Conservation (phyloP, 2,797 vertebrate species). For the Lacerta viridis region DNA sequence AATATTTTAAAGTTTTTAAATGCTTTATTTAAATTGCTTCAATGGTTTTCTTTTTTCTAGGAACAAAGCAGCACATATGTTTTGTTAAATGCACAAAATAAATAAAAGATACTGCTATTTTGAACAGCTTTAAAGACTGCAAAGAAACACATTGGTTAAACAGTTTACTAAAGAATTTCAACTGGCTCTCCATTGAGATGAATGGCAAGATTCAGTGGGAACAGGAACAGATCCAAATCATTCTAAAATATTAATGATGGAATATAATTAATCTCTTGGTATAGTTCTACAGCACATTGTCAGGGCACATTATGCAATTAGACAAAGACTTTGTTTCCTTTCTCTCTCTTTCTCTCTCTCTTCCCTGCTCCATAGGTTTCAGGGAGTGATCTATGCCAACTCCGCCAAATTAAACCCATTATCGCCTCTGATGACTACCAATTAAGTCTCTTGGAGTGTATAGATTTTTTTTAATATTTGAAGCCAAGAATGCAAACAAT, state of each 20-base stretch:
- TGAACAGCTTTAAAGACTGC: not conserved
- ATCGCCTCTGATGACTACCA: constrained; percentile 47
- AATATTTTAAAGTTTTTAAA: too few relatives aligned
- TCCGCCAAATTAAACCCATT: constrained; percentile 52
- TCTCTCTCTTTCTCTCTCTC: not conserved
- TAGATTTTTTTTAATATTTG: constrained; percentile 34
- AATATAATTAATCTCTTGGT: constrained; percentile 23
- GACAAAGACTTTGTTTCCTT: constrained; percentile 25
- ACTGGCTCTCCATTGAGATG: constrained; percentile 9
- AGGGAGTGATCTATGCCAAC: constrained; percentile 31
- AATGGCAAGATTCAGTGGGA: constrained; percentile 39
- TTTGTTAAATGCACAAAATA: too few relatives aligned
- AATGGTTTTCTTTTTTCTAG: too few relatives aligned
- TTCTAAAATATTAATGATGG: constrained; percentile 36
- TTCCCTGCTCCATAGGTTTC: constrained; percentile 5
- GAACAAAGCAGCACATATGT: too few relatives aligned
- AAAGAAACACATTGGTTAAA: not conserved
- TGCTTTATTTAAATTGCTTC: too few relatives aligned
- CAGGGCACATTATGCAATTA: constrained; percentile 16
- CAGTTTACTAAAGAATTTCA: not conserved
- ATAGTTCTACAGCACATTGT: constrained; percentile 1
- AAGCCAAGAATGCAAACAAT: constrained; percentile 40
- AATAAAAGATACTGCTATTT: not conserved
- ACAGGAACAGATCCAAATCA: not conserved
- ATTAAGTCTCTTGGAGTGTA: constrained; percentile 42